These are phyloP conservation scores for Furnarius figulus DNA, from an alignment of 2,113 vertebrate genomes.

Conservation along the genomic window DNA sequence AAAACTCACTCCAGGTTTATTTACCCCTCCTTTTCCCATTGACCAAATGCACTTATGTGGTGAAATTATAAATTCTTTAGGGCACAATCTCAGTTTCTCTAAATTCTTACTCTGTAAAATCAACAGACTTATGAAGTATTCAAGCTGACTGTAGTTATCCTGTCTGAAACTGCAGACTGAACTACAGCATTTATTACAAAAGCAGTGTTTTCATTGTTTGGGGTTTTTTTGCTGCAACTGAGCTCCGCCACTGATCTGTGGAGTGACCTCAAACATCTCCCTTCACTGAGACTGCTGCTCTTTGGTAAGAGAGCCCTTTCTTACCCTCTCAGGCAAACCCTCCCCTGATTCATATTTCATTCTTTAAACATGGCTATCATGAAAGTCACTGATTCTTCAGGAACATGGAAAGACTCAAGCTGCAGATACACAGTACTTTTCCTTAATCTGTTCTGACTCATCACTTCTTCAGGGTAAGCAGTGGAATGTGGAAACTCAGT, in stretches of 20 bases:
- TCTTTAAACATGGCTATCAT: neutral
- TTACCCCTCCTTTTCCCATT: neutral
- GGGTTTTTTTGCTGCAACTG: neutral
- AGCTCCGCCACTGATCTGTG: neutral
- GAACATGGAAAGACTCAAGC: neutral
- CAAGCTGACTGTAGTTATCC: neutral
- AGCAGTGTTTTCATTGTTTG: neutral
- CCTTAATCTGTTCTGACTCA: neutral
- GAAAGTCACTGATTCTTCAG: neutral
- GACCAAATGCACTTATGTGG: neutral
- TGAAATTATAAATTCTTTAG: neutral
- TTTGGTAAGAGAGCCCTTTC: neutral
- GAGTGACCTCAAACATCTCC: neutral
- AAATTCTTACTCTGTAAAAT: neutral
- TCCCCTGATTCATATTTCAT: neutral
- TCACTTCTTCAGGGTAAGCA: neutral
- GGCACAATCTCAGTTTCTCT: neutral
- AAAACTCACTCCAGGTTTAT: neutral
- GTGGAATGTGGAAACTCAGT: neutral
- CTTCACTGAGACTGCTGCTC: neutral
- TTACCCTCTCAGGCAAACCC: neutral
- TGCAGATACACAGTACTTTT: neutral
- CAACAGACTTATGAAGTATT: neutral
- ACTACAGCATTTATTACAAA: neutral
- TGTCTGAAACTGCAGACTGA: neutral